Base-by-base conservation (phyloP, 1,140 invertebrate species). In the Tetraneura akinire region DNA sequence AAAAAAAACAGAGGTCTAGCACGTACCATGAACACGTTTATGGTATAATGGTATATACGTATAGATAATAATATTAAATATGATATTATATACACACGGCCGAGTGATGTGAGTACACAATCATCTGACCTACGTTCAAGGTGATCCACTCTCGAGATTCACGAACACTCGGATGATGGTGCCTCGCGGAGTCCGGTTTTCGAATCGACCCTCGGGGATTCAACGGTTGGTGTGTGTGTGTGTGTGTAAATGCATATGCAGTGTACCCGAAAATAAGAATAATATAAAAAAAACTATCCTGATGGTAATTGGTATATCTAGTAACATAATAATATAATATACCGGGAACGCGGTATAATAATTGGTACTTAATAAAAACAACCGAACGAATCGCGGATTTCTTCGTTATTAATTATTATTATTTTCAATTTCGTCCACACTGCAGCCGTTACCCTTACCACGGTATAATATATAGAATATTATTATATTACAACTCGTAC, bases 111-210 rank as follows among this genome's bases (percentile, higher is more conserved):
- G 21, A 21, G 6, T 55, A 21, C 5, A 13, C 8, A 23, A 45
- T 32, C n/a, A 16, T 74, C 18, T 21, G 71, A 74, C 71, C 71
- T 55, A 55, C 71, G 71, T 74, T 74, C 71, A 74, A 74, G 71
- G 71, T 55, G 51, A 74, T n/a, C 71, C 29, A 32, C 51, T 37
- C 32, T n/a, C 29, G 51, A 51, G 70, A 73, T 73, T 71, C 68
- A 71, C 70, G 70, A 73, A 73, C 70, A 53, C 23, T 5, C 11
- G 6, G 3, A 8, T 11, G 3, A 8, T 11, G n/a, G 3, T 18
- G 51, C 21, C 29, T n/a, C 16, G 26, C 16, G 26, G 29, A 18
- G 51, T 74, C 71, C 71, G 71, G 71, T 74, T 74, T 66, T 74
- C 18, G 29, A 10, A 53, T 53, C 47, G 45, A 14, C 26, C 70